A percentile compares a stretch with the other conserved stretches of the same genome.
Evolutionary conservation across 53 echinoderm and acorn worm species (phyloP).

Genomic region (Echinarachnius parma): DNA sequence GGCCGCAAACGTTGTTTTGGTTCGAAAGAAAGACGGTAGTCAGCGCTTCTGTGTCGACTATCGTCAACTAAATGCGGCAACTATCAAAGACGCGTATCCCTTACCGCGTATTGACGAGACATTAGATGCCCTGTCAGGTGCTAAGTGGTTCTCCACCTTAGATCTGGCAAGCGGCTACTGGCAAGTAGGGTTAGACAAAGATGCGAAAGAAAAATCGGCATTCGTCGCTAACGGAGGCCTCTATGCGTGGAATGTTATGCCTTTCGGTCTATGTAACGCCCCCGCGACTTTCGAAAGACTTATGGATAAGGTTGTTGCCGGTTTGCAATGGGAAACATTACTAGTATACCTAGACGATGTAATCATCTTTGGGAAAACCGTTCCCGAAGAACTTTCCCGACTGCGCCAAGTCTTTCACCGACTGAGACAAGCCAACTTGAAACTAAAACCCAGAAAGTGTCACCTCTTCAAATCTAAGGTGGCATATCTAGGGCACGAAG

Average conservation of each 20-base stretch:
- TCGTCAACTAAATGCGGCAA: slow-evolving; percentile 22
- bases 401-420: slow-evolving; percentile 23
- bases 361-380: slow-evolving; percentile 42
- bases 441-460: slow-evolving; percentile 47
- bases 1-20: slow-evolving; percentile 42
- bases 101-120: slow-evolving; percentile 37
- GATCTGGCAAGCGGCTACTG: slow-evolving; percentile 49
- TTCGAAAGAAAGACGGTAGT: slow-evolving; percentile 36
- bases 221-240: slow-evolving; percentile 29
- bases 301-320: slow-evolving; percentile 37
- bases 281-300: slow-evolving; percentile 43
- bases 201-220: slow-evolving; percentile 25
- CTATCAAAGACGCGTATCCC: slow-evolving; percentile 46
- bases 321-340: slow-evolving; percentile 39
- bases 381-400: slow-evolving; percentile 18
- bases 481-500: slow-evolving; percentile 40
- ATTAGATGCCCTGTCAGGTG: slow-evolving; percentile 32
- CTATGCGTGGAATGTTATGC: slow-evolving; percentile 28
- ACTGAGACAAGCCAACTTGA: slow-evolving; percentile 32
- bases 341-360: slow-evolving; percentile 54
- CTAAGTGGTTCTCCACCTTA: slow-evolving; percentile 40
- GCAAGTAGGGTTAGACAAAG: slow-evolving; percentile 40
- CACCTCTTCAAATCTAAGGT: slow-evolving; percentile 34
- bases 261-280: slow-evolving; percentile 33
- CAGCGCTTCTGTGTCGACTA: slow-evolving; percentile 45